Conservation (phyloP, 2,113 vertebrate genomes). For the Carassius carassius region DNA sequence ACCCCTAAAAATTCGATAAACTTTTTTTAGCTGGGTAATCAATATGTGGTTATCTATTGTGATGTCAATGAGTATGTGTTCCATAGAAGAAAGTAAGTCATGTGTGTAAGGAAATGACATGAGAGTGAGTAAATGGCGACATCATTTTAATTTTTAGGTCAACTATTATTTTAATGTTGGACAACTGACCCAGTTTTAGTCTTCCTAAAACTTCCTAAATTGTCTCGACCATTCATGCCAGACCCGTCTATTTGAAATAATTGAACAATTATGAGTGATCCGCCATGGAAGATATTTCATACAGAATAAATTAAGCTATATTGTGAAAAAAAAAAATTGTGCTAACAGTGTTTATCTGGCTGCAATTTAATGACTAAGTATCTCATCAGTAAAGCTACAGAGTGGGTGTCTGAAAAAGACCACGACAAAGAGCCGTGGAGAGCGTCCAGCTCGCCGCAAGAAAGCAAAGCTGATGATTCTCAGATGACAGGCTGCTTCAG, state of each 20-base stretch:
- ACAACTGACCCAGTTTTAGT: neutral
- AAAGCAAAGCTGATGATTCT: slow-evolving; percentile 32
- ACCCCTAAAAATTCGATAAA: no score
- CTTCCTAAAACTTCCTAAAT: neutral
- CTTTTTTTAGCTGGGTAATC: neutral
- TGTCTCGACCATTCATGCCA: neutral
- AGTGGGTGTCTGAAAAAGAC: slow-evolving; percentile 32
- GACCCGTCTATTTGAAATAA: neutral
- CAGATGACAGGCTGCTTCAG: slow-evolving; percentile 33
- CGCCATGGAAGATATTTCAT: neutral
- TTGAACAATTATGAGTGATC: slow-evolving; percentile 15
- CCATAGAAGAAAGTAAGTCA: neutral
- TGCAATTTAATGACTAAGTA: slow-evolving; percentile 25
- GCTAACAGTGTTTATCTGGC: slow-evolving; percentile 28
- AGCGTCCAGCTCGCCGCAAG: neutral
- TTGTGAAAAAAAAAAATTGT: slow-evolving; percentile 15
- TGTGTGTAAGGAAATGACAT: neutral
- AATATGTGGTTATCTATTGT: neutral
- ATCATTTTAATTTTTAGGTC: neutral
- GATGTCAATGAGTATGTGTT: neutral
- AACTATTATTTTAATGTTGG: neutral
- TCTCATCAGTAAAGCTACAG: slow-evolving; percentile 34
- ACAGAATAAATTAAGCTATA: neutral
- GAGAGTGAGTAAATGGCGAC: neutral
- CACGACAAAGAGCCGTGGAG: neutral